Base-by-base conservation (phyloP, 2,888 invertebrate genomes). In the Pristionchus arcanus region DNA sequence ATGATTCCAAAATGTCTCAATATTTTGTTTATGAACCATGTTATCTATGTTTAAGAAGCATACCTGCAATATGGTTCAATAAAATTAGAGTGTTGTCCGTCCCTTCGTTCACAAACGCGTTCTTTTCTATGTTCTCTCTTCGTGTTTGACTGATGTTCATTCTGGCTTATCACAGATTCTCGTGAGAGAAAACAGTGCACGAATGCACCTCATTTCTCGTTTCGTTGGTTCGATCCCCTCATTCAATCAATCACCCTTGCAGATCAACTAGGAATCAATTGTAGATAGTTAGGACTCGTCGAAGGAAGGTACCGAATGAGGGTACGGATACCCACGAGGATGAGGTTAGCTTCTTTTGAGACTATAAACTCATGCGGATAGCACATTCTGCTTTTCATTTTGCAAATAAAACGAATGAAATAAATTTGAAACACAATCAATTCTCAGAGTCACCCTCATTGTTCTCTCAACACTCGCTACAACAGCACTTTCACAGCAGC, bases 281-380 rank as follows among this genome's bases (percentile, higher is more conserved):
- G 25, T 28, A 42, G 19, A 15, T n/a, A 21, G 63, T 21, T 25
- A 59, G 59, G 19, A 59, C 42, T 49, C 42, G 63, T 4, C 63
- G 63, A 63, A 63, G 63, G 25, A 25, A 28, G 28, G 49, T 15
- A 53, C 34, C 37, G 49, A 81, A 81, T 81, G 81, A 25, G 81
- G 81, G 81, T 25, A 81, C 49, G 81, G 37, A 28, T 77, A 81
- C 42, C 81, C 42, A 21, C 42, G n/a, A 81, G 81, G 81, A 81
- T 81, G 81, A 81, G 81, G 81, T 81, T n/a, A n/a, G n/a, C n/a
- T n/a, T n/a, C n/a, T n/a, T n/a, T n/a, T n/a, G n/a, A n/a, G n/a
- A n/a, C n/a, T n/a, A n/a, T n/a, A n/a, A n/a, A n/a, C n/a, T n/a
- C n/a, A n/a, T n/a, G n/a, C n/a, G n/a, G n/a, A n/a, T n/a, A n/a